A percentile compares a stretch with the other conserved stretches of the same genome.
Conservation (phyloP, 2,888 invertebrate species). For the Nomada flava region DNA sequence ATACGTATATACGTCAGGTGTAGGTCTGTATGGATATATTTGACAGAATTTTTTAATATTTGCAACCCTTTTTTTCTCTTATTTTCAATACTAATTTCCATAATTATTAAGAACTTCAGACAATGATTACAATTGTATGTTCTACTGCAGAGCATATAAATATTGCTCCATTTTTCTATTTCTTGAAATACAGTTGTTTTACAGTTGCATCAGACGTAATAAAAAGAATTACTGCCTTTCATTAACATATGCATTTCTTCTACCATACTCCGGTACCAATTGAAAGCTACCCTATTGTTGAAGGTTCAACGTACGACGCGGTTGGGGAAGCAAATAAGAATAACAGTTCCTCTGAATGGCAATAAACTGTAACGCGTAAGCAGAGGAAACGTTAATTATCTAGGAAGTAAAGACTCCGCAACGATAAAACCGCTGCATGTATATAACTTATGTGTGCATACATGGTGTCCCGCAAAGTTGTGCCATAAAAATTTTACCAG, state of each 20-base stretch:
- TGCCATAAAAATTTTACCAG: too few relatives aligned
- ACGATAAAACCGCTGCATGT: constrained; percentile 9
- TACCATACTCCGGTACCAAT: constrained; percentile 1
- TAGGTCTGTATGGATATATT: too few relatives aligned
- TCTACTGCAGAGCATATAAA: too few relatives aligned
- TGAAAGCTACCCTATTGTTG: constrained; percentile 6
- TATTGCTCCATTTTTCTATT: too few relatives aligned
- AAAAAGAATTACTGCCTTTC: not conserved
- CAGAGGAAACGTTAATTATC: constrained; percentile 46
- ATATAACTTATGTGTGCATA: not conserved
- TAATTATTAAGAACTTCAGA: too few relatives aligned
- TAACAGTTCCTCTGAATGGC: constrained; percentile 27
- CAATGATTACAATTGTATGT: too few relatives aligned
- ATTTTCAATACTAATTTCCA: too few relatives aligned
- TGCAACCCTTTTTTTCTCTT: too few relatives aligned
- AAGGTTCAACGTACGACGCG: constrained; percentile 41
- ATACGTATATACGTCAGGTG: too few relatives aligned
- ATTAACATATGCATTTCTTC: not conserved
- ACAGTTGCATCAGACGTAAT: too few relatives aligned
- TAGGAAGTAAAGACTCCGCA: constrained; percentile 33
- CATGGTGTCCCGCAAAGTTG: not conserved
- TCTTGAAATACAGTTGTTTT: too few relatives aligned
- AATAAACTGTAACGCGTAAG: constrained; percentile 27
- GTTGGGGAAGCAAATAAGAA: constrained; percentile 22
- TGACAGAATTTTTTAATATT: too few relatives aligned